Conservation (phyloP, 2,888 invertebrate species). For the Salticus scenicus region DNA sequence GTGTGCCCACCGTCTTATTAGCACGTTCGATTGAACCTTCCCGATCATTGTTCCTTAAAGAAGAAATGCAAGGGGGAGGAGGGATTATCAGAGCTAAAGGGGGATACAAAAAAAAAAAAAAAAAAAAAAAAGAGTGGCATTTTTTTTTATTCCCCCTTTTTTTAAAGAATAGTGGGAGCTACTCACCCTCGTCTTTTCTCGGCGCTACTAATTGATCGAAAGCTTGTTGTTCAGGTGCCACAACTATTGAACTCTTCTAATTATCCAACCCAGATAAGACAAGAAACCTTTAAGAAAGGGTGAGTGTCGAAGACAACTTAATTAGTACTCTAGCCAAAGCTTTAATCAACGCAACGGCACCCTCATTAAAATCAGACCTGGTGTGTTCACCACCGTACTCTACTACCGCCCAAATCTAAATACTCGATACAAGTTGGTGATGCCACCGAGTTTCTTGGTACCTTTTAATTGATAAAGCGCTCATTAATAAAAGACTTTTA, state of each 20-base stretch:
- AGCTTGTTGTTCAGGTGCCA: constrained; percentile 38
- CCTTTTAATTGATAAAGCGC: constrained; percentile 68
- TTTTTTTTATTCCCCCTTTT: not conserved
- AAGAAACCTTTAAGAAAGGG: constrained; percentile 66
- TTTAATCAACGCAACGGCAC: constrained; percentile 54
- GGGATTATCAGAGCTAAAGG: too few species aligned
- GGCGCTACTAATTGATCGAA: constrained; percentile 43
- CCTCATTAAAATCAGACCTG: constrained; percentile 65
- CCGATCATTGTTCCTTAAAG: constrained; percentile 30
- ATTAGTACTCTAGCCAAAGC: constrained; percentile 60
- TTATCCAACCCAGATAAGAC: constrained; percentile 63
- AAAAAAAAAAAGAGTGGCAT: not conserved
- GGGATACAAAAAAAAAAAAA: not conserved
- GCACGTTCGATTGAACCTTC: constrained; percentile 38
- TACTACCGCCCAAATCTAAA: constrained; percentile 49
- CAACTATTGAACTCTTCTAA: constrained; percentile 66
- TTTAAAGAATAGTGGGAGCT: not conserved
- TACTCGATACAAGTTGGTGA: constrained; percentile 57
- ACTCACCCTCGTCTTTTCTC: not conserved
- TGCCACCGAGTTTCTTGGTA: constrained; percentile 47
- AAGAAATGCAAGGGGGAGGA: constrained; percentile 7
- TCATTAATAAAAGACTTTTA: constrained; percentile 66
- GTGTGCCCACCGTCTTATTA: constrained; percentile 46
- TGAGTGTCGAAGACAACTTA: constrained; percentile 65
- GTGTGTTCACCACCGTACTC: not conserved